Percentiles rank a stretch among this genome's conserved stretches.
Conservation (phyloP, 2,113 vertebrate species). For the Labeo catla region DNA sequence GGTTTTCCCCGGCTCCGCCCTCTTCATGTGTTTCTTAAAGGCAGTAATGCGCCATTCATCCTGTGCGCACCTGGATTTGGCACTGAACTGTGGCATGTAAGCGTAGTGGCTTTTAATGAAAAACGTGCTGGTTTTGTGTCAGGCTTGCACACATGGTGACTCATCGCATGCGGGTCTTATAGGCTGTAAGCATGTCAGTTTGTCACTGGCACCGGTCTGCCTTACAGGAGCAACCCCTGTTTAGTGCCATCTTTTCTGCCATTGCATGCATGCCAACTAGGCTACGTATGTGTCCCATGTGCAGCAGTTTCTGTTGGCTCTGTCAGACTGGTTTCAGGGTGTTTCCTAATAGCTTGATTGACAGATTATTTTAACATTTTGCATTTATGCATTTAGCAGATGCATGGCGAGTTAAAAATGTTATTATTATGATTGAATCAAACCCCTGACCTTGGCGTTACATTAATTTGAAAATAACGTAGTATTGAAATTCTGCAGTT, state of each 20-base stretch:
- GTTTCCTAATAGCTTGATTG: conserved; percentile 57
- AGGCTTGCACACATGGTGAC: conserved; percentile 37
- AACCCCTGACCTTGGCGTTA: not conserved
- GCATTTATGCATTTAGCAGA: not conserved
- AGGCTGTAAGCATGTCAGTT: conserved; percentile 8
- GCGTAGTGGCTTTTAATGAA: not conserved
- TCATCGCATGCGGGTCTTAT: conserved; percentile 32
- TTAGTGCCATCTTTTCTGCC: conserved; percentile 24
- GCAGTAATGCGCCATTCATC: conserved; percentile 62
- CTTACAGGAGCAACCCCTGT: conserved; percentile 26
- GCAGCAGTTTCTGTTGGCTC: conserved; percentile 28
- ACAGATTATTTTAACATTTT: not conserved
- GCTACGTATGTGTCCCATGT: conserved; percentile 29
- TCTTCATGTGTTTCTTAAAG: conserved; percentile 77
- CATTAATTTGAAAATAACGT: not conserved
- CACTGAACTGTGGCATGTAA: not conserved
- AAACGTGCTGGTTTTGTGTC: not conserved
- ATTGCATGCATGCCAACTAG: conserved; percentile 20
- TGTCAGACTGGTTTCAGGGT: conserved; percentile 54
- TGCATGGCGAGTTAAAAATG: not conserved
- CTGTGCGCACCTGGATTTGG: conserved; percentile 61
- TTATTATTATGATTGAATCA: not conserved
- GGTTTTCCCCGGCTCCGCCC: conserved; percentile 98
- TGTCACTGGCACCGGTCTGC: not conserved
- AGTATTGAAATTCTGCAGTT: not conserved